These are phyloP conservation scores for Diorhabda carinulata DNA, from an alignment of 1,140 invertebrate genomes.

Conservation along the genomic window DNA sequence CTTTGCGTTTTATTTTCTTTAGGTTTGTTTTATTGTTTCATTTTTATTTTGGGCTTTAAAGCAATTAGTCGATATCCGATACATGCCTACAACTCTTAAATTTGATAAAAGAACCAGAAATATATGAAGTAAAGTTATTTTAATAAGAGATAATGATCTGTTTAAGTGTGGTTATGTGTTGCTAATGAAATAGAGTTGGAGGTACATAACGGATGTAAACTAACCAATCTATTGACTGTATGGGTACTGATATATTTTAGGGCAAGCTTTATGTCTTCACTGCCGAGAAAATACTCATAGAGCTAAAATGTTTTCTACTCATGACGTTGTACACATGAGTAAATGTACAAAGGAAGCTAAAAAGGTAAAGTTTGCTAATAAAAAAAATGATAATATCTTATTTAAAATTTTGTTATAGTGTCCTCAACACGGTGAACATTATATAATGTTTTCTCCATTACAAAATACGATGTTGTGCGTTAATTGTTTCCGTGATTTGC, in stretches of 20 bases:
- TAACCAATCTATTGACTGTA: too few relatives aligned
- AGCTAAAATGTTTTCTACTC: constrained; percentile 70
- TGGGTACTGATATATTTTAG: constrained; percentile 45
- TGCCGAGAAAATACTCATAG: constrained; percentile 68
- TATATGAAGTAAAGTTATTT: too few relatives aligned
- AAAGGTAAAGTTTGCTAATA: constrained; percentile 48
- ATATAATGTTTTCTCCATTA: constrained; percentile 67
- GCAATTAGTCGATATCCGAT: too few relatives aligned
- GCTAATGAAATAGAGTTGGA: too few relatives aligned
- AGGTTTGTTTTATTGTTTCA: constrained; percentile 22
- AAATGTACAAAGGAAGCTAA: constrained; percentile 65
- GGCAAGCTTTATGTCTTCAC: constrained; percentile 64
- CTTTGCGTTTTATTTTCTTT: constrained; percentile 19
- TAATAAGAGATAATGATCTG: too few relatives aligned
- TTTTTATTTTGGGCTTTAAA: background rate
- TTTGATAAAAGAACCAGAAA: too few relatives aligned
- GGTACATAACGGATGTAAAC: too few relatives aligned
- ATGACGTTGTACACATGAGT: constrained; percentile 68
- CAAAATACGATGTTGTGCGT: constrained; percentile 67
- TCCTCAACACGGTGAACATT: constrained; percentile 63
- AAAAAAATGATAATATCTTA: background rate
- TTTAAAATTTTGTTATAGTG: constrained; percentile 50
- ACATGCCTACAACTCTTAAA: too few relatives aligned
- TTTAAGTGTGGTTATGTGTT: too few relatives aligned
- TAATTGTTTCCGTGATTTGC: constrained; percentile 66